Evolutionary conservation across 2,113 vertebrate genomes (phyloP).

Genomic region (Verasper variegatus): DNA sequence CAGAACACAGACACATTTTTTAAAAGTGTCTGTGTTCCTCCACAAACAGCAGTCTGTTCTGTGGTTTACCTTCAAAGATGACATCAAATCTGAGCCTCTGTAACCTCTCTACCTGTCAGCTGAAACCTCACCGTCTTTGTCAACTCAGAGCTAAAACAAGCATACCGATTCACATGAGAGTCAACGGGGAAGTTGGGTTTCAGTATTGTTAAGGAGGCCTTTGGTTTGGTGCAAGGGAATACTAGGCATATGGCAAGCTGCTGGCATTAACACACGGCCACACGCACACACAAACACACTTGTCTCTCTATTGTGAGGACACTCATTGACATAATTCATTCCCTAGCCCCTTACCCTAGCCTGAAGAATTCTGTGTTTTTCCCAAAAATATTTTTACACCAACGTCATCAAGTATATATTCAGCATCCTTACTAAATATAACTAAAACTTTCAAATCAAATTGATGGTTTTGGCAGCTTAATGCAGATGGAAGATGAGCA

Average conservation of each 20-base stretch:
- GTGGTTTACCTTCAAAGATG: background rate
- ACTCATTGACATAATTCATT: no score
- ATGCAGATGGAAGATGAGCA: no score
- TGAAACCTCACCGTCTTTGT: constrained; percentile 9
- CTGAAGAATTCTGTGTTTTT: no score
- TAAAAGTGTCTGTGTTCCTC: background rate
- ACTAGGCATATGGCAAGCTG: constrained; percentile 36
- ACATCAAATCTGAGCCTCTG: background rate
- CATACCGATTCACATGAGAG: constrained; percentile 9
- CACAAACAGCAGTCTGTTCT: constrained; percentile 9
- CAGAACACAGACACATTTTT: no score
- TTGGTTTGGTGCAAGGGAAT: constrained; percentile 33
- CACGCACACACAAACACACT: constrained; percentile 19
- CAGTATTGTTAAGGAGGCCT: constrained; percentile 28
- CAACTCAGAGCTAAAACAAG: constrained; percentile 3
- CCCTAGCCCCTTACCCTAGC: no score
- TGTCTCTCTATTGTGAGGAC: no score
- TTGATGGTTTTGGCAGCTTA: no score
- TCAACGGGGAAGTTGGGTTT: constrained; percentile 40
- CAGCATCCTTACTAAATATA: no score
- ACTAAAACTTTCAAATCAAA: no score
- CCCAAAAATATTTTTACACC: no score
- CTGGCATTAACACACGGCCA: background rate
- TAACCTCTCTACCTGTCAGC: background rate
- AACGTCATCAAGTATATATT: no score